Conservation (phyloP, 2,797 vertebrate species). For the Melanotaenia parkinsoni region DNA sequence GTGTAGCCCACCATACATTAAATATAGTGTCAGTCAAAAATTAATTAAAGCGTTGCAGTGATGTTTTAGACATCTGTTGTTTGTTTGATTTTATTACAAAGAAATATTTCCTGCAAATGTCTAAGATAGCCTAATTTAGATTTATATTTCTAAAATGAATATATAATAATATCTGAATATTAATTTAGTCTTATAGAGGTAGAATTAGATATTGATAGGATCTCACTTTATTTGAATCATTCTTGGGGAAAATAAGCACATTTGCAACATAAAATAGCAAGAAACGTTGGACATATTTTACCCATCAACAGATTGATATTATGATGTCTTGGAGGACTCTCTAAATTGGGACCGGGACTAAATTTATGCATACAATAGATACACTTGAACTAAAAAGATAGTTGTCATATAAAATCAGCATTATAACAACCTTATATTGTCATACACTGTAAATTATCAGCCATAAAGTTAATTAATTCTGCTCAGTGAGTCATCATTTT, state of each 20-base stretch:
- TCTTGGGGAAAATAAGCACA: neutral
- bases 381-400: neutral
- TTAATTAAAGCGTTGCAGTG: too few species aligned
- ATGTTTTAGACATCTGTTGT: too few species aligned
- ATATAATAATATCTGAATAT: too few species aligned
- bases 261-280: neutral
- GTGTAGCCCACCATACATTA: too few species aligned
- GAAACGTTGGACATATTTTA: neutral
- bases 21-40: too few species aligned
- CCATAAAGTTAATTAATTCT: neutral
- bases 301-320: neutral
- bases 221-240: neutral
- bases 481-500: neutral
- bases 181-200: neutral
- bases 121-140: neutral
- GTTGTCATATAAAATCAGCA: neutral
- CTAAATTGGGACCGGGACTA: neutral
- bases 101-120: neutral
- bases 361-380: neutral
- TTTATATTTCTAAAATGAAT: too few species aligned
- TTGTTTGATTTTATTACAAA: too few species aligned
- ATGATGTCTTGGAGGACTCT: neutral
- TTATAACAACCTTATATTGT: neutral
- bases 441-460: neutral
- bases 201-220: neutral